Evolutionary conservation across 1,140 invertebrate species (phyloP).

Genomic region (Drosophila bifasciata): DNA sequence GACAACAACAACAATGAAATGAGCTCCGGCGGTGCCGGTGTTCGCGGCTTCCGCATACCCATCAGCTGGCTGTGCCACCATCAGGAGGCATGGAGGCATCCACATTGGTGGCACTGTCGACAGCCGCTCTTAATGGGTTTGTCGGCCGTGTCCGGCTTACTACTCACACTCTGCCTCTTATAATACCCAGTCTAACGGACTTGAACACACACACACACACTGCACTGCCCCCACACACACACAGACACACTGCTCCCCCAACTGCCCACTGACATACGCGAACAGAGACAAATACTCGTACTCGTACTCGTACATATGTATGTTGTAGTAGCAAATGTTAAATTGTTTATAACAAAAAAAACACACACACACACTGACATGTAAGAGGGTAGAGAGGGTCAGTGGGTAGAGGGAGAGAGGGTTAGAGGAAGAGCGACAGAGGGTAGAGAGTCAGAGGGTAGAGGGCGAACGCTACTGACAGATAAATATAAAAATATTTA

Average conservation of each 20-base stretch:
- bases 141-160: conserved; percentile 61
- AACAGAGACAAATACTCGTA: neutral
- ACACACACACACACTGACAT: neutral
- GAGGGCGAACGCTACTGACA: too few species aligned
- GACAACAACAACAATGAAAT: conserved; percentile 58
- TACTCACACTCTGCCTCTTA: conserved; percentile 61
- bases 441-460: too few species aligned
- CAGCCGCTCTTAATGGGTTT: conserved; percentile 73
- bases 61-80: too few species aligned
- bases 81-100: conserved; percentile 5
- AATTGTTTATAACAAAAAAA: conserved; percentile 54
- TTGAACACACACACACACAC: conserved; percentile 14
- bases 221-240: conserved; percentile 2
- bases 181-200: conserved; percentile 59
- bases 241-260: conserved; percentile 29
- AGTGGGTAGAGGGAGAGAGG: too few species aligned
- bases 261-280: neutral
- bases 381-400: too few species aligned
- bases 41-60: conserved; percentile 7
- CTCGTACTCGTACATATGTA: conserved; percentile 25
- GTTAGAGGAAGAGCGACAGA: too few species aligned
- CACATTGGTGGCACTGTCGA: conserved; percentile 54
- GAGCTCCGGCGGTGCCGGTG: conserved; percentile 48
- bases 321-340: conserved; percentile 65
- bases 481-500: conserved; percentile 13